Percentiles rank a stretch among this genome's conserved stretches.
These are phyloP conservation scores for Synergus umbraculus DNA, from an alignment of 2,888 invertebrate species.

Conservation along the genomic window DNA sequence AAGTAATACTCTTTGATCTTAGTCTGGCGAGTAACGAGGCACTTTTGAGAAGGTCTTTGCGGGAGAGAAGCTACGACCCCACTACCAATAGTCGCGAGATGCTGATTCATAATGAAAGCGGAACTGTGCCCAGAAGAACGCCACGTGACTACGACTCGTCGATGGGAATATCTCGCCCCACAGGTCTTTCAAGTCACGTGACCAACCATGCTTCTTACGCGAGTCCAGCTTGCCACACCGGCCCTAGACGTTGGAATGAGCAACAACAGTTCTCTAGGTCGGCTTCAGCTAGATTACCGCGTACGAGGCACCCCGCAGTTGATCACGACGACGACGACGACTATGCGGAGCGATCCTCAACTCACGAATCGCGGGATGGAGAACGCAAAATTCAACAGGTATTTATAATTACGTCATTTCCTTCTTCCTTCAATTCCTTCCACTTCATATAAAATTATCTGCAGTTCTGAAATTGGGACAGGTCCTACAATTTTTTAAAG, in stretches of 20 bases:
- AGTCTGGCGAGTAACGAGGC: slow-evolving; percentile 60
- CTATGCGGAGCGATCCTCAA: slow-evolving; percentile 73
- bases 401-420: slow-evolving; percentile 65
- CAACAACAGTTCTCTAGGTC: slow-evolving; percentile 86
- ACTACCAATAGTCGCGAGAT: slow-evolving; percentile 50
- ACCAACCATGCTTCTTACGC: slow-evolving; percentile 47
- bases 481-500: too few species aligned
- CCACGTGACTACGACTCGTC: slow-evolving; percentile 65
- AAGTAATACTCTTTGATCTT: not conserved
- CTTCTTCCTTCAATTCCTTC: not conserved
- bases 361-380: slow-evolving; percentile 81
- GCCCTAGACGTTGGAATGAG: slow-evolving; percentile 67
- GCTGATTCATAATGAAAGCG: slow-evolving; percentile 62
- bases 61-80: slow-evolving; percentile 68
- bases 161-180: slow-evolving; percentile 59
- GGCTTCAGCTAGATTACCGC: slow-evolving; percentile 88
- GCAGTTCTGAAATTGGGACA: too few species aligned
- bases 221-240: slow-evolving; percentile 58
- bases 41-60: slow-evolving; percentile 67
- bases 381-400: slow-evolving; percentile 87
- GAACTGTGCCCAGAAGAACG: slow-evolving; percentile 63
- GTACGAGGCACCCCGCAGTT: slow-evolving; percentile 75
- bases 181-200: slow-evolving; percentile 55
- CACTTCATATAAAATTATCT: not conserved
- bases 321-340: slow-evolving; percentile 78